These are phyloP conservation scores for Parauchenoglanis punctatus DNA, from an alignment of 2,797 vertebrate species.

Conservation along the genomic window DNA sequence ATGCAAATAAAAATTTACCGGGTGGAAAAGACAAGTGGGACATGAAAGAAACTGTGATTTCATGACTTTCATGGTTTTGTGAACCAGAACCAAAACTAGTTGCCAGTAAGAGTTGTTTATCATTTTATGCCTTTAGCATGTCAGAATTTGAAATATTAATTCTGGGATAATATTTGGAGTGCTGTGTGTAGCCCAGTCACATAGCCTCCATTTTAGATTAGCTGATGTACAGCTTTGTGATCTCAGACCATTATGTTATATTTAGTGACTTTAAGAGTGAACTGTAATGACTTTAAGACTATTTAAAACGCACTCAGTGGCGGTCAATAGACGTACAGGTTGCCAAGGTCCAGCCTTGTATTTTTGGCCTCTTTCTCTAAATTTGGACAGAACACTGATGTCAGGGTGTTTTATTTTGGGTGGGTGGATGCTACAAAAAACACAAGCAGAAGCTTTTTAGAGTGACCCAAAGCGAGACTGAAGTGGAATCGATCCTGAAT, in stretches of 20 bases:
- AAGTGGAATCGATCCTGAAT: slow-evolving; percentile 46
- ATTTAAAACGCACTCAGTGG: slow-evolving; percentile 66
- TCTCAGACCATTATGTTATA: slow-evolving; percentile 58
- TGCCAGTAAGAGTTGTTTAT: background rate
- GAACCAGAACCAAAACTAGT: too few relatives aligned
- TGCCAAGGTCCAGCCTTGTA: slow-evolving; percentile 62
- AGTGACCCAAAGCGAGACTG: slow-evolving; percentile 23
- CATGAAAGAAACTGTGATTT: background rate
- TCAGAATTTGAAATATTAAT: too few relatives aligned
- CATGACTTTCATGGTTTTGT: background rate
- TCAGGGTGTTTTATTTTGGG: slow-evolving; percentile 40
- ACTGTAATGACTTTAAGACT: slow-evolving; percentile 59
- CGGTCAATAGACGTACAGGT: slow-evolving; percentile 60
- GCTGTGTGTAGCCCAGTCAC: background rate
- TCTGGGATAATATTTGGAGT: background rate
- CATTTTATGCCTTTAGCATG: background rate
- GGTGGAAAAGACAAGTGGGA: too few relatives aligned
- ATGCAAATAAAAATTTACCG: background rate
- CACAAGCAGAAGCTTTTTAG: slow-evolving; percentile 37
- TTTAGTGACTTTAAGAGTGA: slow-evolving; percentile 61
- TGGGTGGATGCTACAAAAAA: slow-evolving; percentile 36
- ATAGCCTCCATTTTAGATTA: background rate
- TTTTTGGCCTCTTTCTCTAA: slow-evolving; percentile 62
- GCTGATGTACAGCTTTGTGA: slow-evolving; percentile 3
- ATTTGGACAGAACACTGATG: slow-evolving; percentile 57